A percentile compares a stretch with the other conserved stretches of the same genome.
phyloP scores from a whole-genome alignment of 2,888 invertebrate species.

The Papilio demoleus region DNA sequence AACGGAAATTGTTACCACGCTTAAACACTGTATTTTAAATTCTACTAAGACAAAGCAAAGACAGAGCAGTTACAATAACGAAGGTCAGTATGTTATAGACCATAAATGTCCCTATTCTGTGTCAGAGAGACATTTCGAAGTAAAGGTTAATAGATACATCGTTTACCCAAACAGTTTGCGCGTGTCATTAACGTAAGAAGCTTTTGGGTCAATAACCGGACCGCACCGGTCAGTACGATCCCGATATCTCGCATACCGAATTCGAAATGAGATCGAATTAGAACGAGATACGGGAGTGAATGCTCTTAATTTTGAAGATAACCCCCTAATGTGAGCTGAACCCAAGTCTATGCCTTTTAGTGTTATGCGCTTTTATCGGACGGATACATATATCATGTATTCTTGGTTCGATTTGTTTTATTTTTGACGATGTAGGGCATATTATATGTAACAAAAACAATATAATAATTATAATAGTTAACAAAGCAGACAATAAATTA shows the following conservation, averaged over 20 bases:
- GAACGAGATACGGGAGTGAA: constrained; percentile 65
- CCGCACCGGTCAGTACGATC: constrained; percentile 53
- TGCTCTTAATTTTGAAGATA: constrained; percentile 76
- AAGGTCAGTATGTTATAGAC: constrained; percentile 30
- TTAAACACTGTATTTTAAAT: background rate
- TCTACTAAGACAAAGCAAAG: background rate
- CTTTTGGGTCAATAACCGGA: constrained; percentile 73
- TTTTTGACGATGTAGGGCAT: constrained; percentile 31
- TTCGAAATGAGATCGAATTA: constrained; percentile 74
- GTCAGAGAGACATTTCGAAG: constrained; percentile 45
- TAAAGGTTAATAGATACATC: constrained; percentile 66
- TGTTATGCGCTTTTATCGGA: constrained; percentile 53
- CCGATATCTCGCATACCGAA: constrained; percentile 59
- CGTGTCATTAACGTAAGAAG: constrained; percentile 72
- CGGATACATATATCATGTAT: constrained; percentile 32
- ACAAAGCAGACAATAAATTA: background rate
- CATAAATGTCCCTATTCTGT: constrained; percentile 26
- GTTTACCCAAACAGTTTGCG: constrained; percentile 66
- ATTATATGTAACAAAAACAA: background rate
- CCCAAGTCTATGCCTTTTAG: constrained; percentile 61
- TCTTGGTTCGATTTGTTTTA: constrained; percentile 23
- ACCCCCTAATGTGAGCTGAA: constrained; percentile 73
- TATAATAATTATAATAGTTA: background rate
- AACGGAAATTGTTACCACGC: background rate
- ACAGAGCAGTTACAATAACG: background rate